phyloP scores from a whole-genome alignment of 2,797 vertebrate genomes.

The Sebastes trivittatus region DNA sequence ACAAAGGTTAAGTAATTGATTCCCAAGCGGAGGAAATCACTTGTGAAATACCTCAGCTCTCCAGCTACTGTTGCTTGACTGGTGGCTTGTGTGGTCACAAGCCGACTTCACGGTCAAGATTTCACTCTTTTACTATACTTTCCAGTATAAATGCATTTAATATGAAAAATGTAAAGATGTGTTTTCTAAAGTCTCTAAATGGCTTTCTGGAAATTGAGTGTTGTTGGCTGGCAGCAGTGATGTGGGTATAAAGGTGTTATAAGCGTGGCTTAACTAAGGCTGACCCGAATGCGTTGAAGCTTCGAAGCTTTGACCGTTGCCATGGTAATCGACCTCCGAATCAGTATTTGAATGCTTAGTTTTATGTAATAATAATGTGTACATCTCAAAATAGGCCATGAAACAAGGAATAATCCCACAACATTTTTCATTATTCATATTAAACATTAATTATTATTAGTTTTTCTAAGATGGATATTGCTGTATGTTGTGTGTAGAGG shows the following conservation, averaged over 20 bases:
- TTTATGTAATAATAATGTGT: too few relatives aligned
- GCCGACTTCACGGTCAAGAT: neutral
- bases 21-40: conserved; percentile 3
- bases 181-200: conserved; percentile 2
- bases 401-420: too few relatives aligned
- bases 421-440: too few relatives aligned
- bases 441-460: too few relatives aligned
- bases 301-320: too few relatives aligned
- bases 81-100: neutral
- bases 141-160: neutral
- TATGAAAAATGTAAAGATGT: conserved; percentile 32
- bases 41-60: neutral
- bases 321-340: too few relatives aligned
- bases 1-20: conserved; percentile 21
- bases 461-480: too few relatives aligned
- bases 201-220: neutral
- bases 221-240: neutral
- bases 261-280: neutral
- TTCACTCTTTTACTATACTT: neutral
- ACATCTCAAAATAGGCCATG: too few relatives aligned
- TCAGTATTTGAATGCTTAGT: too few relatives aligned
- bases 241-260: neutral
- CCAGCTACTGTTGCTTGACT: neutral
- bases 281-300: too few relatives aligned
- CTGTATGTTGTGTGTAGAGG: too few relatives aligned